Evolutionary conservation across 2,113 vertebrate species (phyloP).

Genomic region (Dipodomys stephensi): DNA sequence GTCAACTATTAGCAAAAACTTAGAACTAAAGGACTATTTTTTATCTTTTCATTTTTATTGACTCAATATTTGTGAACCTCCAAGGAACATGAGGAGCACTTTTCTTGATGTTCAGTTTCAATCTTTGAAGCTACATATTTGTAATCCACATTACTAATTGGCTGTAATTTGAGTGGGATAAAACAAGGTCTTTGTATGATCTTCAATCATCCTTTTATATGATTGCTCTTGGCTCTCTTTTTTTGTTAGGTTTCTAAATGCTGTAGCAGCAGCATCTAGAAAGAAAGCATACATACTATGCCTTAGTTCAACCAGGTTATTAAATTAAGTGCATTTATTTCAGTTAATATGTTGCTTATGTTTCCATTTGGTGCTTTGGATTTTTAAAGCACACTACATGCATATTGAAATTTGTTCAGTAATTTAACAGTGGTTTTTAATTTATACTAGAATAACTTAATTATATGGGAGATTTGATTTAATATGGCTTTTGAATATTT

Average conservation of each 20-base stretch:
- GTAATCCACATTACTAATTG: neutral
- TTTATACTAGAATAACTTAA: too few relatives aligned
- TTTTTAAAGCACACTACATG: neutral
- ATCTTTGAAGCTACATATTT: neutral
- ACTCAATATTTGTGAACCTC: constrained; percentile 24
- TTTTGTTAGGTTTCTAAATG: neutral
- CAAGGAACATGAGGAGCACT: neutral
- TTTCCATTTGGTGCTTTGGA: neutral
- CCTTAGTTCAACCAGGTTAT: neutral
- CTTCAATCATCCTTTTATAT: neutral
- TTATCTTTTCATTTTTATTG: neutral
- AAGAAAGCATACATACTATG: neutral
- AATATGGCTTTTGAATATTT: neutral
- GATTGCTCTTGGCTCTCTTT: neutral
- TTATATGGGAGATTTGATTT: too few relatives aligned
- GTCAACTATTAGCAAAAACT: neutral
- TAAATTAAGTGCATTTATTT: neutral
- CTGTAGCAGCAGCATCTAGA: neutral
- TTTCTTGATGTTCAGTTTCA: neutral
- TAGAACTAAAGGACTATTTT: neutral
- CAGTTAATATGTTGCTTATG: neutral
- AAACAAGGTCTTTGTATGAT: constrained; percentile 11
- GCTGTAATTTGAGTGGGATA: neutral
- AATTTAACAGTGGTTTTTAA: too few relatives aligned
- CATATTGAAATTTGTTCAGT: neutral